These are phyloP conservation scores for Olivierus martensii DNA, from an alignment of 1,140 invertebrate genomes.

Conservation along the genomic window DNA sequence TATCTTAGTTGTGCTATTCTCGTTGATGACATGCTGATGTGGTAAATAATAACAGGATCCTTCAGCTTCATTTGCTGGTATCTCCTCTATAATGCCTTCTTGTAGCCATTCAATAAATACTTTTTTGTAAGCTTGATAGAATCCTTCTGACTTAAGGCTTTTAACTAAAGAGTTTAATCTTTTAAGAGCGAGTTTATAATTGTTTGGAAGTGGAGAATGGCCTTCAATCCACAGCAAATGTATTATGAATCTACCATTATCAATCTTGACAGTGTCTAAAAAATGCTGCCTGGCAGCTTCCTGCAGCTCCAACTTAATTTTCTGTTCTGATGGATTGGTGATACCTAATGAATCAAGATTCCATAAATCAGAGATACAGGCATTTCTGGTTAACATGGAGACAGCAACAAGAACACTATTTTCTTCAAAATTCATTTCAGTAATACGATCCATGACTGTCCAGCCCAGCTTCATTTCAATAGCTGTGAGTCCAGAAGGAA, in stretches of 20 bases:
- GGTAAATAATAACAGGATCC: slow-evolving; percentile 24
- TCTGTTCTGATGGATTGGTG: slow-evolving; percentile 23
- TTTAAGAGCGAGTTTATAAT: slow-evolving; percentile 18
- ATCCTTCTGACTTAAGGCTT: slow-evolving; percentile 18
- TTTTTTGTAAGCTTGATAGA: slow-evolving; percentile 23
- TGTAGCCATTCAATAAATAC: slow-evolving; percentile 24
- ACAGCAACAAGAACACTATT: slow-evolving; percentile 1
- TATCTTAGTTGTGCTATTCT: slow-evolving; percentile 15
- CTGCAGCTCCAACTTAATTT: slow-evolving; percentile 17
- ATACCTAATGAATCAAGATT: slow-evolving; percentile 28
- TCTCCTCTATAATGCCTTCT: slow-evolving; percentile 25
- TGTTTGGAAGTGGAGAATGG: slow-evolving; percentile 19
- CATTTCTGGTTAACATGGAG: slow-evolving; percentile 16
- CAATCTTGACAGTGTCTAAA: slow-evolving; percentile 19
- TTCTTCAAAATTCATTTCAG: neutral
- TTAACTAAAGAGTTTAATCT: slow-evolving; percentile 15
- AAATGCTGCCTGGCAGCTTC: slow-evolving; percentile 22
- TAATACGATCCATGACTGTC: neutral
- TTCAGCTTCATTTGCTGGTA: slow-evolving; percentile 16
- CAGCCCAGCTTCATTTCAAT: slow-evolving; percentile 3
- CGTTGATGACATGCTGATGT: slow-evolving; percentile 17
- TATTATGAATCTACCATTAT: slow-evolving; percentile 23
- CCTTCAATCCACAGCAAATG: slow-evolving; percentile 24
- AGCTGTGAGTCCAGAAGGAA: neutral
- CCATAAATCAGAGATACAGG: slow-evolving; percentile 26